Base-by-base conservation (phyloP, 1,140 invertebrate species). In the Sipha flava region DNA sequence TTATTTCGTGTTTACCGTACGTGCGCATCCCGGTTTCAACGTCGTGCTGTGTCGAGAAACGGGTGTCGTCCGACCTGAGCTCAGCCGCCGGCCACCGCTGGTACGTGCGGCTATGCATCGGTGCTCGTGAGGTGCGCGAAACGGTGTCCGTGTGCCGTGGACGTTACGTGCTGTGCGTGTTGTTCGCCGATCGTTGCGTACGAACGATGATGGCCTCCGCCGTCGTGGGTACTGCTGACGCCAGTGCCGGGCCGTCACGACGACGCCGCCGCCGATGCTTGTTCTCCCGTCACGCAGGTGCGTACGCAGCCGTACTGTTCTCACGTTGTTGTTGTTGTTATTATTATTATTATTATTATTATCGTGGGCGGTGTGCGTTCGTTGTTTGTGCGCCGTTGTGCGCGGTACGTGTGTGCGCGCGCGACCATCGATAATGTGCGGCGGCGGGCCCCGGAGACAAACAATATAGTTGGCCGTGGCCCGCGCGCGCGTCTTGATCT, bases 301-400 rank as follows among this genome's bases (percentile, higher is more conserved):
- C 92, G 92, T 93, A 93, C 92, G 92, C 92, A 93, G 91, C 88
- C 91, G 90, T 92, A 90, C 88, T 90, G 89, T 91, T 88, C 88
- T 89, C 89, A 90, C 89, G 89, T 59, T 14, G n/a, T 52, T 16
- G 47, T n/a, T n/a, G n/a, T 6, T 16, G 49, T 10, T 10, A 18
- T 10, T 52, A n/a, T 5, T 54, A n/a, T 14, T 54, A 75, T 72
- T 43, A 68, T 75, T 37, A 52, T 75, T 31, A 75, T 34, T 49
- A 31, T 21, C 72, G 18, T n/a, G 26, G 10, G 34, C 70, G 62
- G 31, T 21, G 34, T 40, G 62, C n/a, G 21, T n/a, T n/a, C 31
- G 64, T 43, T 21, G 64, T 23, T n/a, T 31, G 7, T 6, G 4
- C 49, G 9, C 0, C 21, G 21, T 23, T 59, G 14, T 43, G 14